Evolutionary conservation across 2,888 invertebrate species (phyloP).

Genomic region (Euzetes globulus): DNA sequence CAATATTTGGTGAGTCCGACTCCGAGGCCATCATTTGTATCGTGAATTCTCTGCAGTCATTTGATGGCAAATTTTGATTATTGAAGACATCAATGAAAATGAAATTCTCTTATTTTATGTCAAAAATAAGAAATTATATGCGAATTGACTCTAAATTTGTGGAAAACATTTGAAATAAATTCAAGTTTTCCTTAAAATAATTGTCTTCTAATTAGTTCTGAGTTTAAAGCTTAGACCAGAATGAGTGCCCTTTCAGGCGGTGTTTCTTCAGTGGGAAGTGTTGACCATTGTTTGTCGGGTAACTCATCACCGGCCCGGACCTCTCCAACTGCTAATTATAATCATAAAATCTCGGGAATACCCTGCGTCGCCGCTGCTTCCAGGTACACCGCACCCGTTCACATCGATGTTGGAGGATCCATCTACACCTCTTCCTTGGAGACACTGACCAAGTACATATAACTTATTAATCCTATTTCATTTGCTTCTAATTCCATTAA

Average conservation of each 20-base stretch:
- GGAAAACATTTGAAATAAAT: too few relatives aligned
- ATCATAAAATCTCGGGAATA: constrained; percentile 69
- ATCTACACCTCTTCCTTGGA: constrained; percentile 94
- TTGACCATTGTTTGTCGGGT: constrained; percentile 11
- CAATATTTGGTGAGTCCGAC: neutral
- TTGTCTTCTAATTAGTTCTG: neutral
- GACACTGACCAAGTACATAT: constrained; percentile 79
- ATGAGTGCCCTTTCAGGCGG: constrained; percentile 29
- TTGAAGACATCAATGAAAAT: neutral
- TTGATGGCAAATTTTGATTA: neutral
- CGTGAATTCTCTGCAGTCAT: constrained; percentile 12
- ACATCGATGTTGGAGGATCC: constrained; percentile 93
- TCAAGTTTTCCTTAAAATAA: neutral
- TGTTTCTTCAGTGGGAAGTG: constrained; percentile 24
- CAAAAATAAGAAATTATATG: too few relatives aligned
- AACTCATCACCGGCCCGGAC: constrained; percentile 34
- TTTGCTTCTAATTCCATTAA: too few relatives aligned
- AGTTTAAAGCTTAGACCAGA: neutral
- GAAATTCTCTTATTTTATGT: neutral
- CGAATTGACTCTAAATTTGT: too few relatives aligned
- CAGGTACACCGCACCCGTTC: constrained; percentile 87
- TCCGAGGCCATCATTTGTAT: constrained; percentile 26
- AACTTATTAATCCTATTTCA: neutral
- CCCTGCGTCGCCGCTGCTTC: constrained; percentile 89
- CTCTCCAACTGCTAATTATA: constrained; percentile 39